These are phyloP conservation scores for Machaerirhynchus nigripectus DNA, from an alignment of 2,113 vertebrate species.

Conservation along the genomic window DNA sequence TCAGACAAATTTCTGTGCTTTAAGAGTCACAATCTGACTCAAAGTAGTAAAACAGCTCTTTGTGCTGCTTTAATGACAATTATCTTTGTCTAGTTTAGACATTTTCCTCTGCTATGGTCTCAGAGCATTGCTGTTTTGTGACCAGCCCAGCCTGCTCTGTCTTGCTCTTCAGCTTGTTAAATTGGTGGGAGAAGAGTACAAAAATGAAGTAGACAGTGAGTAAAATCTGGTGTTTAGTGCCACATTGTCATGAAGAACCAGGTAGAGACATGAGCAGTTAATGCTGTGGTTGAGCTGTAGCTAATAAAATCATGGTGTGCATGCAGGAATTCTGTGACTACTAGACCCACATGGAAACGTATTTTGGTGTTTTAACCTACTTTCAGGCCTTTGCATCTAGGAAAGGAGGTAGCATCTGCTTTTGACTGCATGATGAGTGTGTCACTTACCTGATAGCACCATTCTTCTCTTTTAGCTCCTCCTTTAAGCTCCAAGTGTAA, in stretches of 20 bases:
- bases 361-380: not conserved
- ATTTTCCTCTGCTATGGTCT: not conserved
- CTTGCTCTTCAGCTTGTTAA: not conserved
- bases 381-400: not conserved
- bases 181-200: not conserved
- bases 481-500: not conserved
- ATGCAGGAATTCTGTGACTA: not conserved
- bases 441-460: not conserved
- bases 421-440: not conserved
- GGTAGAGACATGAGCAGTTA: not conserved
- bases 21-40: not conserved
- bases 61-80: not conserved
- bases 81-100: not conserved
- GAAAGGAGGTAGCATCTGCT: not conserved
- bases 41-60: not conserved
- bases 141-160: not conserved
- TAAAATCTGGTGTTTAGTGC: not conserved
- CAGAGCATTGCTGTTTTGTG: not conserved
- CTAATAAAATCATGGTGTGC: not conserved
- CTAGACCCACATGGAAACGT: not conserved
- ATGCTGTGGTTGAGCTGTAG: not conserved
- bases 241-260: not conserved
- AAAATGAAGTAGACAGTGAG: not conserved
- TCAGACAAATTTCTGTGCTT: not conserved
- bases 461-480: not conserved